These are phyloP conservation scores for Elaphurus davidianus DNA, from an alignment of 2,113 vertebrate species.

Conservation along the genomic window DNA sequence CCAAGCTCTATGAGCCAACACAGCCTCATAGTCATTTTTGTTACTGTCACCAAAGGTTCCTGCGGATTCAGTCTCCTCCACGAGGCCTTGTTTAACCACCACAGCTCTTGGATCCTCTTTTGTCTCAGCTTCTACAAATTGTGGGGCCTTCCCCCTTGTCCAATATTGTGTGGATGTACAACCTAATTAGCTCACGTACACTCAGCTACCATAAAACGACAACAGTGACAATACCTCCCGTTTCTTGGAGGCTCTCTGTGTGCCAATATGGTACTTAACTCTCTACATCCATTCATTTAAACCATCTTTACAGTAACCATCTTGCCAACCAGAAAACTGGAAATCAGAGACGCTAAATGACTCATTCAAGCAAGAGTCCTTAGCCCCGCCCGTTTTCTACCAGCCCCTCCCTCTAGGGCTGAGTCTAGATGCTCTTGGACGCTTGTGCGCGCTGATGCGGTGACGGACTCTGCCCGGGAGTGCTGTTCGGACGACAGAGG, in stretches of 20 bases:
- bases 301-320: background rate
- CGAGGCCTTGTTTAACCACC: background rate
- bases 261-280: background rate
- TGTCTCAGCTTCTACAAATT: background rate
- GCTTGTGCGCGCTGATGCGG: background rate
- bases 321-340: background rate
- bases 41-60: background rate
- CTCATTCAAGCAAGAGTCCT: background rate
- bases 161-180: no score
- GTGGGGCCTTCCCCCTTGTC: background rate
- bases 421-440: background rate
- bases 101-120: background rate
- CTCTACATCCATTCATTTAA: background rate
- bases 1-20: background rate
- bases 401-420: background rate
- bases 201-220: background rate
- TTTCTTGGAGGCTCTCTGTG: background rate
- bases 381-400: background rate
- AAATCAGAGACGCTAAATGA: background rate
- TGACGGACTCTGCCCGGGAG: rapidly evolving
- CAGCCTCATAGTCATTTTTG: rapidly evolving
- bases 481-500: background rate
- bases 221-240: no score
- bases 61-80: background rate
- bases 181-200: background rate